These are phyloP conservation scores for Nesogale talazaci DNA, from an alignment of 2,113 vertebrate species.

Conservation along the genomic window DNA sequence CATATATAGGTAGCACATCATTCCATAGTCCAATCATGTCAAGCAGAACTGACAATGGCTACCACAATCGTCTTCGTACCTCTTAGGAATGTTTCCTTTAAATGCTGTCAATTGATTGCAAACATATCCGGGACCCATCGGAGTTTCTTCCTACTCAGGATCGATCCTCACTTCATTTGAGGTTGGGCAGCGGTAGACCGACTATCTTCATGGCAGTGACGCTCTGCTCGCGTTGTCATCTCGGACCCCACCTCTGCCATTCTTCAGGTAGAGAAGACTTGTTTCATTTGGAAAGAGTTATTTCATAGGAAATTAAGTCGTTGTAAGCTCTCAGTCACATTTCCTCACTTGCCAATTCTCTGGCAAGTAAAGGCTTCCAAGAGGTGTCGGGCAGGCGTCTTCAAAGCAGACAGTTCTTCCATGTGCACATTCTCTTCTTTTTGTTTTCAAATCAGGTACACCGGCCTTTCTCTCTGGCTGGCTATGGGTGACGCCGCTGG, in stretches of 20 bases:
- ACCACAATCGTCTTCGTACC: too few species aligned
- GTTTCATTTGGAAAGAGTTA: constrained; percentile 68
- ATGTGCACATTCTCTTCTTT: not conserved
- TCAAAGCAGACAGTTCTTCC: not conserved
- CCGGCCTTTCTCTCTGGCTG: constrained; percentile 33
- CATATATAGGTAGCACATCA: too few species aligned
- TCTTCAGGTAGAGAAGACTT: constrained; percentile 70
- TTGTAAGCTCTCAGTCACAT: constrained; percentile 68
- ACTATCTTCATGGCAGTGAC: too few species aligned
- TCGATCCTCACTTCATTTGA: not conserved
- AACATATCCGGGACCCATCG: not conserved
- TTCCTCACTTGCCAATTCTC: constrained; percentile 73
- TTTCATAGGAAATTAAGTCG: constrained; percentile 75
- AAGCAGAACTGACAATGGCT: too few species aligned
- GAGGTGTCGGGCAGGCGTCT: not conserved
- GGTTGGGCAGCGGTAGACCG: too few species aligned
- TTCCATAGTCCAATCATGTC: too few species aligned
- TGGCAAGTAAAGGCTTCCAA: constrained; percentile 64
- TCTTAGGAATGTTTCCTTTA: not conserved
- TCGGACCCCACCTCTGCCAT: too few species aligned
- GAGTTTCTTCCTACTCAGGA: not conserved
- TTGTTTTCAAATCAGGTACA: not conserved
- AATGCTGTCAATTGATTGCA: not conserved
- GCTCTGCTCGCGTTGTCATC: constrained; percentile 52
- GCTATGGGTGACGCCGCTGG: not conserved